These are phyloP conservation scores for Spodoptera picta DNA, from an alignment of 2,888 invertebrate species.

Conservation along the genomic window DNA sequence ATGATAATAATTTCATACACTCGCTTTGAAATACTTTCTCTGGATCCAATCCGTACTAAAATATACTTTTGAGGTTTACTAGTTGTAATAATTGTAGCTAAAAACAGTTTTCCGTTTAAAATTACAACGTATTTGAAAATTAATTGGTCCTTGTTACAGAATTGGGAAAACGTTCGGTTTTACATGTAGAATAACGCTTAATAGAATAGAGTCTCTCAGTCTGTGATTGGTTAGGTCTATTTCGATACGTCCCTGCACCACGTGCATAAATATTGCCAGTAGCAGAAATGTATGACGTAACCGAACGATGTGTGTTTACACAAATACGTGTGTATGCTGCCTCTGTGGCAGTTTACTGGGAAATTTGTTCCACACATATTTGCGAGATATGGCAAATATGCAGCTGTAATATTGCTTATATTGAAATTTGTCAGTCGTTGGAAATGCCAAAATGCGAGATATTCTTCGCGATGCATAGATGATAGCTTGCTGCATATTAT, in stretches of 20 bases:
- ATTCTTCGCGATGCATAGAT: constrained; percentile 44
- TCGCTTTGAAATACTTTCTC: constrained; percentile 15
- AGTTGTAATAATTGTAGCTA: too few relatives aligned
- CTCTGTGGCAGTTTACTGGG: constrained; percentile 11
- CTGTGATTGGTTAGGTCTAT: background rate
- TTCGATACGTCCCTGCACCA: background rate
- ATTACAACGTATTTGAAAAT: too few relatives aligned
- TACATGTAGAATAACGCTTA: too few relatives aligned
- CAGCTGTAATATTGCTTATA: constrained; percentile 23
- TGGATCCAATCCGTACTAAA: background rate
- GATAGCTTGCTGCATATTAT: constrained; percentile 45
- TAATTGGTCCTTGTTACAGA: too few relatives aligned
- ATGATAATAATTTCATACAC: constrained; percentile 30
- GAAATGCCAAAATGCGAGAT: constrained; percentile 36
- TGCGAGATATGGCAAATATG: constrained; percentile 1
- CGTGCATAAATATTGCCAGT: background rate
- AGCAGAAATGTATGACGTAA: constrained; percentile 4
- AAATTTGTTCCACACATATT: constrained; percentile 10
- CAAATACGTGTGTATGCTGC: constrained; percentile 1
- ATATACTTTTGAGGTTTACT: too few relatives aligned
- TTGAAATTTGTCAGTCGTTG: constrained; percentile 4
- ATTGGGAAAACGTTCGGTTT: too few relatives aligned
- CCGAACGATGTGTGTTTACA: background rate
- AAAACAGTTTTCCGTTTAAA: too few relatives aligned
- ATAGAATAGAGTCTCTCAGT: background rate